Evolutionary conservation across 2,888 invertebrate genomes (phyloP), one percentile per base, ranked within the genome.

Genomic region (Mesoligia furuncula): DNA sequence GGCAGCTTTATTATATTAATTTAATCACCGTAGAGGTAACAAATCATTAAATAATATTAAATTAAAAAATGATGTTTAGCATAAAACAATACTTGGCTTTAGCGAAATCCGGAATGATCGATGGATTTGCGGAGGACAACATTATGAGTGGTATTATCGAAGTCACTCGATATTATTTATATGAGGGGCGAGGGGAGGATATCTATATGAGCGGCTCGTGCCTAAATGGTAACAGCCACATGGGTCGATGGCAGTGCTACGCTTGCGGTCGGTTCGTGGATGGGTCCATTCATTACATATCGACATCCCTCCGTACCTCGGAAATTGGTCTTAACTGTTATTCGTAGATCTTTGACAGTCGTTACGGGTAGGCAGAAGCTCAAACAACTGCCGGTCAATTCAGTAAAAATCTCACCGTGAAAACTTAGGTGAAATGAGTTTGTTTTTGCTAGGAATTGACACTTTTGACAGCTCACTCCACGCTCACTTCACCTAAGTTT

Each of bases 81-180:
- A 90, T 90, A 90, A 93, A 92, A 93, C 92, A 93, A 93, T 93
- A 91, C 91, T 93, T 91, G 91, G 90, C 91, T 89, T 89, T 84
- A 71, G 84, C 83, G 77, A 89, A 93, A 93, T 90, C 92, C 90
- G 69, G 68, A 80, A 88, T 93, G 94, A 94, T 93, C 90, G 91
- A 94, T 94, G 90, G 89, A 77, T 83, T 54, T 85, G 87, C 80
- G 90, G 90, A 87, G 84, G 86, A 76, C 82, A 73, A 88, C 84
- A 88, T 31, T 91, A 86, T 86, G 85, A 42, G 39, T 42, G 39
- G 71, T 88, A 92, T 91, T 92, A 79, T 69, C 59, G 45, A 61
- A 79, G 42, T 73, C 81, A 51, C 71, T 77, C 86, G 86, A 89
- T 62, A 83, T 39, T 17, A 39, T 64, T 31, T 15, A n/a, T 62